Base-by-base conservation (phyloP, 2,797 vertebrate genomes). In the Coregonus sp. region DNA sequence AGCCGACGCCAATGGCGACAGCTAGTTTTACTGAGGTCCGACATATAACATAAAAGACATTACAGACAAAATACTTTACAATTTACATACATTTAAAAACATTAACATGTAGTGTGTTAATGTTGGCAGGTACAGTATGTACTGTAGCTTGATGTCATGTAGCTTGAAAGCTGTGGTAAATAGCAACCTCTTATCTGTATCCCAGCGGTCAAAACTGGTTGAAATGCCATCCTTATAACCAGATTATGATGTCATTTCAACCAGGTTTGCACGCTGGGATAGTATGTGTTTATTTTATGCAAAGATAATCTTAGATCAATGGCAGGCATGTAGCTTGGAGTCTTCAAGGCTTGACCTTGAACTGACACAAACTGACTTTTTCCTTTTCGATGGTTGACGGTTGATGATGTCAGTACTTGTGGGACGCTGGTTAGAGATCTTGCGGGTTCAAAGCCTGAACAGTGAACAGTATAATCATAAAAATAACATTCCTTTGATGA, bases 401-500 rank as follows among this genome's bases (percentile, higher is more conserved):
- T 25, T 70, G 5, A 5, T 65, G 50, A 61, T 77, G 15, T 16
- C 18, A 31, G 61, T 52, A 66, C 40, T 29, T 73, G n/a, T 40
- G 76, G 33, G 72, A 69, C 35, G 56, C 54, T 31, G 16, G 31
- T 56, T 33, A 65, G 33, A 51, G n/a, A 66, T 56, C 29, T 70
- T 3, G 68, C 5, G 11, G 40, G 12, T 47, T 74, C 73, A 65
- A 74, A 74, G 73, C n/a, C 51, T n/a, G 59, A 80, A 56, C 52
- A 54, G 52, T 54, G 14, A 18, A 18, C 52, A 54, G 75, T 67
- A 54, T 54, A 74, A 73, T 80, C 74, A 74, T 74, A 52, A 75
- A 75, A 73, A 56, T 5, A 56, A 56, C 52, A n/a, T 59, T 59
- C 18, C 18, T 61, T 67, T 29, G 29, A 66, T 25, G 25, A n/a